These are phyloP conservation scores for Centruroides sculpturatus DNA, from an alignment of 1,140 invertebrate genomes.

Conservation along the genomic window DNA sequence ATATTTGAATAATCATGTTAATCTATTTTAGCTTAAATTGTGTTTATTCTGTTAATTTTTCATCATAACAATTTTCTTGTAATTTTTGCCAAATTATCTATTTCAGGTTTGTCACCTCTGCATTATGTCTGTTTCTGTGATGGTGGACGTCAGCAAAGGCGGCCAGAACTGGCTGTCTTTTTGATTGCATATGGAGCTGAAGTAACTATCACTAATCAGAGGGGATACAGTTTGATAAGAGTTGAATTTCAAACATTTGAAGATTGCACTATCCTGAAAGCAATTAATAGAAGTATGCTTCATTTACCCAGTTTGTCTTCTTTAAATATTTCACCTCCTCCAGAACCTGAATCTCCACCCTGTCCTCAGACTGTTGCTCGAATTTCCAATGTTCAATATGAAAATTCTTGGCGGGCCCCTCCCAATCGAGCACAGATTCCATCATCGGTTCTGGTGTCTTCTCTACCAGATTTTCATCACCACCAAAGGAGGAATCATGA, in stretches of 20 bases:
- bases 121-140: slow-evolving; percentile 28
- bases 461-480: neutral
- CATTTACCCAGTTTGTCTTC: slow-evolving; percentile 20
- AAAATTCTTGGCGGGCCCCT: neutral
- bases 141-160: slow-evolving; percentile 17
- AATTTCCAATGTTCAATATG: neutral
- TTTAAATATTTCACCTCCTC: slow-evolving; percentile 13
- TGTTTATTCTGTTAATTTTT: neutral
- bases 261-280: slow-evolving; percentile 20
- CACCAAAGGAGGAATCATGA: neutral
- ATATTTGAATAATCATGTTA: too few relatives aligned
- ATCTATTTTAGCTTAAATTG: neutral
- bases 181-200: slow-evolving; percentile 27
- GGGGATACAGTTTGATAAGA: slow-evolving; percentile 20
- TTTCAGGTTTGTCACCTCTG: slow-evolving; percentile 19
- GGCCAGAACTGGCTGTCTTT: slow-evolving; percentile 24
- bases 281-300: slow-evolving; percentile 22
- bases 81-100: slow-evolving; percentile 6
- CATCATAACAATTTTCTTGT: slow-evolving; percentile 4
- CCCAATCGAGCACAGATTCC: neutral
- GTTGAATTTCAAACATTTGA: slow-evolving; percentile 19
- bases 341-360: neutral
- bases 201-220: slow-evolving; percentile 21
- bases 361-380: neutral
- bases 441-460: neutral